These are phyloP conservation scores for Callaeas wilsoni DNA, from an alignment of 2,113 vertebrate genomes.

Conservation along the genomic window DNA sequence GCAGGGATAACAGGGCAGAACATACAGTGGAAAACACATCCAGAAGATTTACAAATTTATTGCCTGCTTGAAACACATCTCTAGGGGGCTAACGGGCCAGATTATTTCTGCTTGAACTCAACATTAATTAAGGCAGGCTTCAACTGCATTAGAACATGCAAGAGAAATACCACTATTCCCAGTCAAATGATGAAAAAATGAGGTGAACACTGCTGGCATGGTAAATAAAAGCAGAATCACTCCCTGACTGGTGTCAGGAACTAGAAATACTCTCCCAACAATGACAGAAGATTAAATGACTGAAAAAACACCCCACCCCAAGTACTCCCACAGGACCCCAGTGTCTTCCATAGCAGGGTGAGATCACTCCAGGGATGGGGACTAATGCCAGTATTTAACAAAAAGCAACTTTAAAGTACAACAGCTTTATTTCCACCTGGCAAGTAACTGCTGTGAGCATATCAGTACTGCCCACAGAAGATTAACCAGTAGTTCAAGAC, in stretches of 20 bases:
- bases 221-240: background rate
- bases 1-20: background rate
- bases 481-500: background rate
- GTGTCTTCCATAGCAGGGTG: background rate
- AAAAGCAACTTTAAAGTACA: background rate
- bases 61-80: background rate
- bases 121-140: background rate
- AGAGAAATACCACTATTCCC: background rate
- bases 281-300: background rate
- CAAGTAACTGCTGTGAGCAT: background rate
- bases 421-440: background rate
- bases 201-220: background rate
- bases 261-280: background rate
- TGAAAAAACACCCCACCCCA: fast-evolving
- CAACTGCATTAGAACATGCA: background rate
- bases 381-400: background rate
- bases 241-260: background rate
- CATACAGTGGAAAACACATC: background rate
- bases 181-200: background rate
- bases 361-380: background rate
- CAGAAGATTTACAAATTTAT: background rate
- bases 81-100: background rate
- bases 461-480: background rate
- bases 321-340: background rate
- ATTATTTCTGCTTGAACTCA: background rate